Conservation (phyloP, 2,113 vertebrate genomes). For the Mastomys coucha region DNA sequence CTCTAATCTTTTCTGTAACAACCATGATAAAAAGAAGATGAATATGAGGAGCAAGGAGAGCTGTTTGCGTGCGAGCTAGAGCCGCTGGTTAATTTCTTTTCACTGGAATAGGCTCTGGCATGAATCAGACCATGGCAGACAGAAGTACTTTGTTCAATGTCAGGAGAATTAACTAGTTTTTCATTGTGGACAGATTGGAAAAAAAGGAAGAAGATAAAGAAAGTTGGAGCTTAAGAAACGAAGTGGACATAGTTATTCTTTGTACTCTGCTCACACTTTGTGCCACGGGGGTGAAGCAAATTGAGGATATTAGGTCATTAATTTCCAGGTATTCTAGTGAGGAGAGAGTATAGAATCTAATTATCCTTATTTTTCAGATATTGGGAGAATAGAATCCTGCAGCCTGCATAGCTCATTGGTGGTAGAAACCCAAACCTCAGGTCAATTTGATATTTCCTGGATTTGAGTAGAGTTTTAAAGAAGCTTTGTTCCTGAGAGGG, state of each 20-base stretch:
- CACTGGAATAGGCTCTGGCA: constrained; percentile 32
- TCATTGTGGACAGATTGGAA: constrained; percentile 43
- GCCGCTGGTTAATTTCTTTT: constrained; percentile 61
- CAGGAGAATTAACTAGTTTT: constrained; percentile 77
- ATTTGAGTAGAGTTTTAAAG: neutral
- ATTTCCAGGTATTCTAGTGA: constrained; percentile 57
- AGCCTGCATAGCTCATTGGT: constrained; percentile 28
- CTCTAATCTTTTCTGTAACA: constrained; percentile 48
- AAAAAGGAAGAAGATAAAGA: neutral
- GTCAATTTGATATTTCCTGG: constrained; percentile 28
- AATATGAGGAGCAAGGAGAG: neutral
- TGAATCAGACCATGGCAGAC: constrained; percentile 73
- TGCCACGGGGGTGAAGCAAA: constrained; percentile 33
- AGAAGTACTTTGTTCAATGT: constrained; percentile 68
- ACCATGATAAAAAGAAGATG: constrained; percentile 66
- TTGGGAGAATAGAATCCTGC: constrained; percentile 6
- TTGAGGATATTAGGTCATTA: constrained; percentile 69
- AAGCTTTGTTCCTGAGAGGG: neutral
- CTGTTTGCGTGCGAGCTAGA: constrained; percentile 4
- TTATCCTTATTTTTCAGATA: constrained; percentile 61
- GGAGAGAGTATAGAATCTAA: constrained; percentile 57
- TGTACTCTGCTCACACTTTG: constrained; percentile 42
- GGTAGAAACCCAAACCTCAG: neutral
- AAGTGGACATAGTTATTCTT: constrained; percentile 65
- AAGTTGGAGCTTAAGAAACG: constrained; percentile 23